phyloP scores from a whole-genome alignment of 2,113 vertebrate species.

The Axis porcinus region DNA sequence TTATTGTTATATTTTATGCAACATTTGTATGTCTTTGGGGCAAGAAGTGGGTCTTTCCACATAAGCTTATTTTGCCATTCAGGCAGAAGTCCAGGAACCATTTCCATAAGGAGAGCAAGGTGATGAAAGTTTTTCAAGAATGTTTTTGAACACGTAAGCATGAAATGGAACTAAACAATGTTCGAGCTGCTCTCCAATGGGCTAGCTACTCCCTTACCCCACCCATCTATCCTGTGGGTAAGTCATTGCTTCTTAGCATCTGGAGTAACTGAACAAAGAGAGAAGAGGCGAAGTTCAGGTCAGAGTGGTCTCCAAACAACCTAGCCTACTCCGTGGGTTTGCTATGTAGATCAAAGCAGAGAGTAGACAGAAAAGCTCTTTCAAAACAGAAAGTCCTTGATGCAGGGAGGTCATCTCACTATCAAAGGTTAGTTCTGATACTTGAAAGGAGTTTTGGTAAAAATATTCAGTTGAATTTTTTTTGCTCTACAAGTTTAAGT shows the following conservation, averaged over 20 bases:
- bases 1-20: not conserved
- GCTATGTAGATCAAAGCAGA: not conserved
- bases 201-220: not conserved
- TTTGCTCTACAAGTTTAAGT: not conserved
- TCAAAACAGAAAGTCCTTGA: not conserved
- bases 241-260: not conserved
- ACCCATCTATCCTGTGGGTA: not conserved
- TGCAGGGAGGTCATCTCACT: not conserved
- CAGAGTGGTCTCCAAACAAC: not conserved
- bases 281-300: not conserved
- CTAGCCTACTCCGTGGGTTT: not conserved
- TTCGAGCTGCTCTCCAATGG: not conserved
- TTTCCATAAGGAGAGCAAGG: not conserved
- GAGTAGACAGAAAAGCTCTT: not conserved
- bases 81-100: not conserved
- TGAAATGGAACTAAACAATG: not conserved
- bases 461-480: not conserved
- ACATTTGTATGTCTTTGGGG: not conserved
- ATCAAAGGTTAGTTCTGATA: not conserved
- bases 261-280: not conserved
- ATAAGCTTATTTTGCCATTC: not conserved
- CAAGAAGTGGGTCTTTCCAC: not conserved
- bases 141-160: not conserved
- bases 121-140: not conserved
- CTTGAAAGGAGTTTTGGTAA: not conserved